Evolutionary conservation across 2,113 vertebrate species (phyloP).

Genomic region (Cephalophus harveyi): DNA sequence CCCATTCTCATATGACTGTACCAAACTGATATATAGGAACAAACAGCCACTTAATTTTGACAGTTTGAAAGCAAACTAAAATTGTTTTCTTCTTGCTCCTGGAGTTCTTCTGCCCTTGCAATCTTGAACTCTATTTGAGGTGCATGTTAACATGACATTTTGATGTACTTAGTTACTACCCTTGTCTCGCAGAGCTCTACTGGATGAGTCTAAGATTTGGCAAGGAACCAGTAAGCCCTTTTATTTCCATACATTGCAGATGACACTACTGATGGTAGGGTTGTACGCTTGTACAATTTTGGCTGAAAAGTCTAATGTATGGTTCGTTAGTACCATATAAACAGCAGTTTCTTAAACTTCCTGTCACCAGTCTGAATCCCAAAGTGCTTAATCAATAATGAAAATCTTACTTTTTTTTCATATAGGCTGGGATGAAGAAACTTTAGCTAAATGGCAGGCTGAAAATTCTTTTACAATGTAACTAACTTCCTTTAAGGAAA

Average conservation of each 20-base stretch:
- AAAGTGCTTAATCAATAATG: neutral
- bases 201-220: neutral
- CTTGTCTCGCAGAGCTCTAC: neutral
- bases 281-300: neutral
- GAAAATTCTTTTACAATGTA: neutral
- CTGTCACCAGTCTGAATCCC: neutral
- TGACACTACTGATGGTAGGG: neutral
- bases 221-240: neutral
- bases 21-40: neutral
- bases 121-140: slow-evolving; percentile 23
- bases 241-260: neutral
- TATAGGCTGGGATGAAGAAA: neutral
- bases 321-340: neutral
- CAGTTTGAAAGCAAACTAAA: slow-evolving; percentile 37
- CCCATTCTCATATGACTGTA: neutral
- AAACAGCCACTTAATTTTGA: slow-evolving; percentile 4
- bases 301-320: neutral
- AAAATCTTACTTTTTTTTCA: neutral
- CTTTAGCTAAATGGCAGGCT: neutral
- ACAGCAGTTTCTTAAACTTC: neutral
- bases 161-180: neutral
- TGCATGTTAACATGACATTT: neutral
- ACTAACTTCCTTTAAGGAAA: neutral
- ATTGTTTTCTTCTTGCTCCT: neutral
- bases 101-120: neutral